Evolutionary conservation across 2,888 invertebrate genomes (phyloP), one percentile per base, ranked within the genome.

Genomic region (Hybos culiciformis): DNA sequence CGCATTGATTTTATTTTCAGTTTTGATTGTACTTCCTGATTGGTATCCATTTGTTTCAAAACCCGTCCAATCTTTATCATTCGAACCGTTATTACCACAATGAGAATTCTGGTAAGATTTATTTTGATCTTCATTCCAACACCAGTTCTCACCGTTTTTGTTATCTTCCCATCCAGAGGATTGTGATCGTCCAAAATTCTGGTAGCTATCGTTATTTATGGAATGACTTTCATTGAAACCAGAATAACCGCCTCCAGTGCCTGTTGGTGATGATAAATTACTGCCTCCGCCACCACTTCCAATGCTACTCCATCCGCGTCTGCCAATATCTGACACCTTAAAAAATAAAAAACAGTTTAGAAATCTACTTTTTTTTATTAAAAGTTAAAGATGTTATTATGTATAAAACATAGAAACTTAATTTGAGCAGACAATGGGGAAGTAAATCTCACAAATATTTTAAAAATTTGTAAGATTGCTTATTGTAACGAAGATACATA

Each of bases 251-350:
- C 59, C 56, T 45, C 62, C 14, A 32, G 17, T 32, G 3, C 32
- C 32, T 32, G 58, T 58, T 9, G 62, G 66, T 15, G 68, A 65
- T 6, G 69, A 61, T 31, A 66, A 64, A 57, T 73, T 73, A 48
- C 66, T 70, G n/a, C 75, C 74, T 11, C 70, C 64, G 56, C 72
- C 73, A 48, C 66, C 70, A 12, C 75, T 74, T 11, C 70, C 64
- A 42, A 75, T 65, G 49, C 74, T 74, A 49, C 68, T 71, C 78
- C 80, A 80, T 21, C 80, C 79, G 55, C 74, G 72, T 57, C 76
- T 72, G 20, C 80, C 73, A 43, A 81, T 66, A 56, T 81, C 80
- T 14, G 76, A 71, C 51, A 81, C 75, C 80, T 80, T 46, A 31
- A 48, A n/a, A n/a, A n/a, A n/a, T n/a, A n/a, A n/a, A n/a, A 49